Base-by-base conservation (phyloP, 2,113 vertebrate genomes). In the Clarias macrocephalus region DNA sequence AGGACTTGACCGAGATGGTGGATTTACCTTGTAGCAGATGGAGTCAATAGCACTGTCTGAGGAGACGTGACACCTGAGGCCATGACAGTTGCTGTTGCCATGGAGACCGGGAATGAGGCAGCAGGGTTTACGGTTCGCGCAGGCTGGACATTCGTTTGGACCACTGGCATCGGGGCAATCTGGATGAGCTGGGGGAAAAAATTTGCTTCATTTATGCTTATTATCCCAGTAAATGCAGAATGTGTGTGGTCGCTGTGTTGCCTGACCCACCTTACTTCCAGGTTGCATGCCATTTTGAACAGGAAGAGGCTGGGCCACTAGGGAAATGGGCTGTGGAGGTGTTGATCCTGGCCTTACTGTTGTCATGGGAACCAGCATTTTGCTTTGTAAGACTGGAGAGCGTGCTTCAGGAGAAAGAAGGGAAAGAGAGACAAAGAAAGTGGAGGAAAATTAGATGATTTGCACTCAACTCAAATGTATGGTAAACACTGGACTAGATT, bases 321-420 rank as follows among this genome's bases (percentile, higher is more conserved):
- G 93, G 66, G 97, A 96, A 87, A 97, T 93, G 10, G 96, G 95
- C 89, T 96, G 94, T 37, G 96, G 95, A 93, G 95, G 94, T 87
- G 96, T 92, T 0, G 96, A 91, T 63, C 94, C 95, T 3, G 96
- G 93, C 89, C 95, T 94, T 85, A 96, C 95, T 8, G 96, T 95
- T 15, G 96, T 95, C 96, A 97, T 94, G 88, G 97, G 96, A 93
- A 98, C 96, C 84, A 97, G 90, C 93, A 97, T 96, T 93, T 97
- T 98, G 94, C 94, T 96, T 92, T 95, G 94, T 91, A 97, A 93
- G 91, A 95, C 94, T 0, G 96, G 94, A 21, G 96, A 94, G n/a
- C 96, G 96, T 23, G 95, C 93, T 94, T 96, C 96, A 90, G 75
- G 80, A 79, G 86, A 59, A 85, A 54, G 83, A 19, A 88, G 33